phyloP scores from a whole-genome alignment of 2,797 vertebrate species.

The Galagoides demidoff region DNA sequence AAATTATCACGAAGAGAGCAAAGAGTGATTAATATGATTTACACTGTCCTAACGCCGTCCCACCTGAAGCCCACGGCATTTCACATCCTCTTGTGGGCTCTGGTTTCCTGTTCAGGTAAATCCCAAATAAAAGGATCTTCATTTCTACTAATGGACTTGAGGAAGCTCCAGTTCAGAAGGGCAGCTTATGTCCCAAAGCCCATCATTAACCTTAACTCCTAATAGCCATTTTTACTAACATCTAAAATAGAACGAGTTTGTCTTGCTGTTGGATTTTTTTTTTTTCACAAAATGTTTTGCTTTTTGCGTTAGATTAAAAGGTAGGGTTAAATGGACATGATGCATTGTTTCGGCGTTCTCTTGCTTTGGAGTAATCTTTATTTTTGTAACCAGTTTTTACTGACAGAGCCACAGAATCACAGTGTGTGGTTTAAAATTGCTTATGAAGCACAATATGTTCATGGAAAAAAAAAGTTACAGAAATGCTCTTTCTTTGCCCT shows the following conservation, averaged over 20 bases:
- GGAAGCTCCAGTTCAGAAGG: neutral
- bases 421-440: constrained; percentile 77
- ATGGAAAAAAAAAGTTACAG: constrained; percentile 18
- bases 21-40: neutral
- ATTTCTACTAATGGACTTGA: neutral
- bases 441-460: constrained; percentile 48
- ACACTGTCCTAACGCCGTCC: neutral
- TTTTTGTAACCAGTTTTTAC: constrained; percentile 77
- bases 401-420: constrained; percentile 73
- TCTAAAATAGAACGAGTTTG: constrained; percentile 67
- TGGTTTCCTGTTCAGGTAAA: neutral
- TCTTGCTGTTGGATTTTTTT: constrained; percentile 42
- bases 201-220: constrained; percentile 46
- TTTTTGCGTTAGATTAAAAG: constrained; percentile 76
- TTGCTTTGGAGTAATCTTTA: constrained; percentile 63
- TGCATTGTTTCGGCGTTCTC: constrained; percentile 67
- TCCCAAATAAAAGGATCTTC: neutral
- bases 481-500: constrained; percentile 21
- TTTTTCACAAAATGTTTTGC: constrained; percentile 47
- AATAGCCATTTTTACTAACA: constrained; percentile 62
- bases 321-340: constrained; percentile 63
- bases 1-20: neutral
- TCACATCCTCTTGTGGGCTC: neutral
- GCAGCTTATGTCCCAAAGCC: neutral
- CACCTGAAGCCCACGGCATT: neutral